Evolutionary conservation across 2,888 invertebrate species (phyloP), one percentile per base, ranked within the genome.

Genomic region (Stramonita haemastoma): DNA sequence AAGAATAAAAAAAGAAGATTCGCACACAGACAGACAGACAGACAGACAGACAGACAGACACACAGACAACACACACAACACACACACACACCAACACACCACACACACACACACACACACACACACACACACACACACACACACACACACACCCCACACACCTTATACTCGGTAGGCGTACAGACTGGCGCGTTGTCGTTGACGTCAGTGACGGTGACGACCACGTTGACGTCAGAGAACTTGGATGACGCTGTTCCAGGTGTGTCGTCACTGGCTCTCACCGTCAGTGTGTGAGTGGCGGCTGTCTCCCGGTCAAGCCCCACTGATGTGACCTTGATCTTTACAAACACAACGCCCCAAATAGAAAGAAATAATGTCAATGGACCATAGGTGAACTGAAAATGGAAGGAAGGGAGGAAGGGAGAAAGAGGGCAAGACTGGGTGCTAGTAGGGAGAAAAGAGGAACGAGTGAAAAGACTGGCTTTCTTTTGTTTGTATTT

Each of bases 81-180:
- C 73, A 84, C 84, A 46, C 46, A 84, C 56, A 26, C 84, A 84
- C 56, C 17, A 56, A 84, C 84, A 11, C 26, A 84, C 84, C 84
- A 84, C 84, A 26, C 84, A 56, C 84, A 56, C 84, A 56, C 84
- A 56, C 84, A 56, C 56, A 56, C 56, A 56, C 84, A 26, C 46
- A 84, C 84, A 56, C 84, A 46, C 56, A 46, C 85, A 85, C 85
- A 85, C 60, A 86, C 86, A 66, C 29, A 70, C 86, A 86, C 66
- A 86, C 86, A 73, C 1, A 86, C 70, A 19, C 11, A 26, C 26
- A n/a, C 13, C 0, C 56, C 26, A 46, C 56, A n/a, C 1, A 87
- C 87, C 88, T 83, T 83, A 96, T 98, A 98, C 92, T 98, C 98
- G 97, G 98, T 98, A 2, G 98, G 98, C 95, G 98, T 98, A 90